These are phyloP conservation scores for Sebastes kiyomatsui DNA, from an alignment of 2,797 vertebrate species.

Conservation along the genomic window DNA sequence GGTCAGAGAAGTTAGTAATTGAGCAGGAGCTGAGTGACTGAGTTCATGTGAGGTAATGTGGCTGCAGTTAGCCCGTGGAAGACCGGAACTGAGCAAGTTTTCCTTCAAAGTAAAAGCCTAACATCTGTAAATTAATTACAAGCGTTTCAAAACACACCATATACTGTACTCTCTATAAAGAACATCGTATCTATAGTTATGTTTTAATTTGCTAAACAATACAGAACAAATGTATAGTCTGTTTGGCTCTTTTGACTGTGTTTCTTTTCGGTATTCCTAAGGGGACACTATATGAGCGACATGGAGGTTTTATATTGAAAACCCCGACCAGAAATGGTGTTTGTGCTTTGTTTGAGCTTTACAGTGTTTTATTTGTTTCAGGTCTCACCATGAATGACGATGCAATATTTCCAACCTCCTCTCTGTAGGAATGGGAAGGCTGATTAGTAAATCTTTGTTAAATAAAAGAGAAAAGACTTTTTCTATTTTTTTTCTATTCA, in stretches of 20 bases:
- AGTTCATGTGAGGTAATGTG: constrained; percentile 31
- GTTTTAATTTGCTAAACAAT: accelerated
- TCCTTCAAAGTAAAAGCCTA: constrained; percentile 41
- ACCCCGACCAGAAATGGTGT: background rate
- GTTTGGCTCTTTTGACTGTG: too few relatives aligned
- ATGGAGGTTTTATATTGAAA: constrained; percentile 7
- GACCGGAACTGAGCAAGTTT: background rate
- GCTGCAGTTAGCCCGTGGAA: background rate
- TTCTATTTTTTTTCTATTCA: background rate
- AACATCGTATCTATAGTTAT: too few relatives aligned
- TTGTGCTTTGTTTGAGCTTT: background rate
- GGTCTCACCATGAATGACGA: constrained; percentile 67
- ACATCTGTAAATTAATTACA: background rate
- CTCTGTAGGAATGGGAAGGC: background rate
- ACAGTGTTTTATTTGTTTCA: constrained; percentile 19
- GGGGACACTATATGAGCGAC: background rate
- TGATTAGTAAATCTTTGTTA: background rate
- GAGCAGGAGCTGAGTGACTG: background rate
- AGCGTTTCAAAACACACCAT: background rate
- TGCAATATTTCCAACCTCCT: constrained; percentile 65
- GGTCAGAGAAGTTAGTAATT: constrained; percentile 3
- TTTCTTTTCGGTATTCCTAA: accelerated
- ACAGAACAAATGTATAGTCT: accelerated
- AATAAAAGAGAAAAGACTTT: background rate
- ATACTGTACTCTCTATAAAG: background rate